phyloP scores from a whole-genome alignment of 2,888 invertebrate genomes.

The Agrochola macilenta region DNA sequence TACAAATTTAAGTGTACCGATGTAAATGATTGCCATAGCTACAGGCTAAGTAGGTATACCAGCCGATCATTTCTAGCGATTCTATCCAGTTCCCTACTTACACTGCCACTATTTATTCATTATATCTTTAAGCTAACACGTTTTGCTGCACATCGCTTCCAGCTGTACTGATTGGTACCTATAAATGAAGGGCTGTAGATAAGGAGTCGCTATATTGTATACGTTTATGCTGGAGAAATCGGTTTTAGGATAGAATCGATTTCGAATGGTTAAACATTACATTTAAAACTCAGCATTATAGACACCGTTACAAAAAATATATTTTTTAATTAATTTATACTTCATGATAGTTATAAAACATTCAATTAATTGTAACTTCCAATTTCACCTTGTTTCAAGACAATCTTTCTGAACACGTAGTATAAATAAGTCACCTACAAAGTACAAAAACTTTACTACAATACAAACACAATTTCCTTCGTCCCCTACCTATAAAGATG shows the following conservation, averaged over 20 bases:
- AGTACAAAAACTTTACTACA: slow-evolving; percentile 21
- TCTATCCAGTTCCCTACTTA: slow-evolving; percentile 46
- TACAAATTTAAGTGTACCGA: slow-evolving; percentile 28
- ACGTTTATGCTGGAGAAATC: slow-evolving; percentile 27
- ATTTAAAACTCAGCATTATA: background rate
- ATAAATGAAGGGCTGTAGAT: slow-evolving; percentile 48
- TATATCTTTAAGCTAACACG: slow-evolving; percentile 64
- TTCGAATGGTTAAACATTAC: slow-evolving; percentile 17
- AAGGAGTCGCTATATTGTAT: slow-evolving; percentile 26
- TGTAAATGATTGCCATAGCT: slow-evolving; percentile 46
- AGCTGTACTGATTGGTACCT: slow-evolving; percentile 51
- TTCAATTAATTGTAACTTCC: background rate
- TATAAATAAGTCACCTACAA: background rate
- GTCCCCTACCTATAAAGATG: slow-evolving; percentile 23
- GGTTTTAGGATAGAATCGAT: slow-evolving; percentile 11
- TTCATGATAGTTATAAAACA: background rate
- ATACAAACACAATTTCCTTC: slow-evolving; percentile 26
- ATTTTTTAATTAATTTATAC: background rate
- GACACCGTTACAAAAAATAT: background rate
- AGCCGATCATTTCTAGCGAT: slow-evolving; percentile 53
- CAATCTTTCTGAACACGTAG: background rate
- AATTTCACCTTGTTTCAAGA: background rate
- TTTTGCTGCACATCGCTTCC: slow-evolving; percentile 47
- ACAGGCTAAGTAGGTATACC: slow-evolving; percentile 28
- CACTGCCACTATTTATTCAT: slow-evolving; percentile 61